Percentiles rank a stretch among this genome's conserved stretches.
These are phyloP conservation scores for Lemur catta DNA, from an alignment of 2,797 vertebrate genomes.

Conservation along the genomic window DNA sequence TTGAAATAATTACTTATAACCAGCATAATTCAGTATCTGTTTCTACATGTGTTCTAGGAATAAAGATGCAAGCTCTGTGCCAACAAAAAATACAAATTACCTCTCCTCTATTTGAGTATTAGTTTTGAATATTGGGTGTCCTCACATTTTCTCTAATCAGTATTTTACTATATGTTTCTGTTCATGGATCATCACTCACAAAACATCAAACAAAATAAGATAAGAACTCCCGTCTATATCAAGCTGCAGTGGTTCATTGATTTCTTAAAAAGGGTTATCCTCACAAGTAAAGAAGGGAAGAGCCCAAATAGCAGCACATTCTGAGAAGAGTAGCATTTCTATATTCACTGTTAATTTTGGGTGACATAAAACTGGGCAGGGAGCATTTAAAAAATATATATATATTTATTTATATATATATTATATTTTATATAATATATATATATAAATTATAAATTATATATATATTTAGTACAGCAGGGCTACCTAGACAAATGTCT, in stretches of 20 bases:
- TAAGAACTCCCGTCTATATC: neutral
- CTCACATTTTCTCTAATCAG: neutral
- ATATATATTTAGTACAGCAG: too few relatives aligned
- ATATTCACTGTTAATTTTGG: neutral
- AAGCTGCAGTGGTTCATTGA: neutral
- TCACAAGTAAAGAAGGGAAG: neutral
- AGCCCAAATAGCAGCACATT: neutral
- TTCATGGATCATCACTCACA: neutral
- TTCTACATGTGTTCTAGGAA: neutral
- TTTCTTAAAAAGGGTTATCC: neutral
- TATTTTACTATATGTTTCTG: neutral
- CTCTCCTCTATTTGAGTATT: neutral
- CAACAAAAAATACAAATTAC: neutral
- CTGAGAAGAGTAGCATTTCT: neutral
- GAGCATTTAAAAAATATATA: too few relatives aligned
- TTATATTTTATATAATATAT: too few relatives aligned
- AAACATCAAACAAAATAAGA: neutral
- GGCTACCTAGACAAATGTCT: neutral
- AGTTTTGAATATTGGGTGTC: neutral
- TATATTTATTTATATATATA: accelerated
- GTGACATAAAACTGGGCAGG: neutral
- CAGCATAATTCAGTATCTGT: neutral
- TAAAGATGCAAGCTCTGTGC: neutral
- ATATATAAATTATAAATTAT: neutral
- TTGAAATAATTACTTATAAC: neutral